Conservation (phyloP, 2,113 vertebrate species). For the Trichechus manatus region DNA sequence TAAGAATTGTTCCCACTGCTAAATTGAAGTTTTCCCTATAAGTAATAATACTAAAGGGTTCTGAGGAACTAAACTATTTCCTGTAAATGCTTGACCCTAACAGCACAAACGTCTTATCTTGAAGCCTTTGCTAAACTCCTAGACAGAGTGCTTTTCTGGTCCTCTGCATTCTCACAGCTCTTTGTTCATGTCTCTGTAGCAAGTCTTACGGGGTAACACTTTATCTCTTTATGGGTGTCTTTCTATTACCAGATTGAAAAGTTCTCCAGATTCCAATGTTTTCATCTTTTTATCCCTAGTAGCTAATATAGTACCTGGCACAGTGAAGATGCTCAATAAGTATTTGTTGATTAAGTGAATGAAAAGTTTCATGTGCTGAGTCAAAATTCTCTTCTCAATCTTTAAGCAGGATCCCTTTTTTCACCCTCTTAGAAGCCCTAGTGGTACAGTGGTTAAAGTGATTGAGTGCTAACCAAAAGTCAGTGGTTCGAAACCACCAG, state of each 20-base stretch:
- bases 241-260: not conserved
- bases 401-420: not conserved
- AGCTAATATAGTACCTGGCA: not conserved
- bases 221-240: not conserved
- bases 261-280: not conserved
- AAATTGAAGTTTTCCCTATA: not conserved
- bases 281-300: not conserved
- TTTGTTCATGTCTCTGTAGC: fast-evolving
- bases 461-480: too few species aligned
- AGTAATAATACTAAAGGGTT: not conserved
- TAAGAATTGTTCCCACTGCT: not conserved
- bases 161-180: not conserved
- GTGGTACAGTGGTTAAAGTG: too few species aligned
- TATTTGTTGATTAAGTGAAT: not conserved
- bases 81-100: not conserved
- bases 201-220: not conserved
- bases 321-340: not conserved
- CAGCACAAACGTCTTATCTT: too few species aligned
- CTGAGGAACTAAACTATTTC: not conserved
- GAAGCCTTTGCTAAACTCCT: not conserved
- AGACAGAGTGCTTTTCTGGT: not conserved
- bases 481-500: too few species aligned
- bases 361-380: not conserved
- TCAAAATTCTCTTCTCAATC: not conserved
- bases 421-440: not conserved